phyloP scores from a whole-genome alignment of 2,113 vertebrate species.

The Tauraco erythrolophus region DNA sequence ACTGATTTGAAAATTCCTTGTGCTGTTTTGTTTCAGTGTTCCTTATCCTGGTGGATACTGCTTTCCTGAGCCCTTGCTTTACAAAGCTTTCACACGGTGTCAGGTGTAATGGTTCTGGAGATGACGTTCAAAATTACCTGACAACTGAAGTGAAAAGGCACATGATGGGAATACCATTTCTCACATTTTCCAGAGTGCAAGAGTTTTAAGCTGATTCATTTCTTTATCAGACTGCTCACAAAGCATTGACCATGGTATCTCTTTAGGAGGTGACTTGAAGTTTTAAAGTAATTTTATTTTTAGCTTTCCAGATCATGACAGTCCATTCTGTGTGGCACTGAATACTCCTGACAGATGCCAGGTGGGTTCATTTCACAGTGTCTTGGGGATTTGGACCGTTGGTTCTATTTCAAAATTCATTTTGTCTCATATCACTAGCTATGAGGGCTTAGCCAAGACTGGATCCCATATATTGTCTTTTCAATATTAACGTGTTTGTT shows the following conservation, averaged over 20 bases:
- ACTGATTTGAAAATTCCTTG: not conserved
- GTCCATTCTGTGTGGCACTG: not conserved
- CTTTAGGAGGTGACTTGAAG: not conserved
- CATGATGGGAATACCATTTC: not conserved
- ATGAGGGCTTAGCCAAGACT: not conserved
- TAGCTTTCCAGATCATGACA: not conserved
- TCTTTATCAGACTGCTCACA: not conserved
- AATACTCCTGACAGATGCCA: not conserved
- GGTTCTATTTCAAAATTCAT: not conserved
- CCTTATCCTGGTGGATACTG: not conserved
- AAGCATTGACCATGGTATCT: not conserved
- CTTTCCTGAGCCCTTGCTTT: not conserved
- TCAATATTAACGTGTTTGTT: not conserved
- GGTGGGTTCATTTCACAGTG: not conserved
- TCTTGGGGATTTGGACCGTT: not conserved
- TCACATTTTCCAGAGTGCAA: not conserved
- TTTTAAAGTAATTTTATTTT: not conserved
- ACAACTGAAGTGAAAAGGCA: not conserved
- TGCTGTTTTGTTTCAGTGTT: not conserved
- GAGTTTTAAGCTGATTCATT: not conserved
- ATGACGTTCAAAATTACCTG: not conserved
- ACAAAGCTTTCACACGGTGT: not conserved
- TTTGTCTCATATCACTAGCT: not conserved
- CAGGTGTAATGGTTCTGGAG: not conserved
- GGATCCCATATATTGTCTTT: not conserved